Base-by-base conservation (phyloP, 2,113 vertebrate species). In the Alligator mississippiensis region DNA sequence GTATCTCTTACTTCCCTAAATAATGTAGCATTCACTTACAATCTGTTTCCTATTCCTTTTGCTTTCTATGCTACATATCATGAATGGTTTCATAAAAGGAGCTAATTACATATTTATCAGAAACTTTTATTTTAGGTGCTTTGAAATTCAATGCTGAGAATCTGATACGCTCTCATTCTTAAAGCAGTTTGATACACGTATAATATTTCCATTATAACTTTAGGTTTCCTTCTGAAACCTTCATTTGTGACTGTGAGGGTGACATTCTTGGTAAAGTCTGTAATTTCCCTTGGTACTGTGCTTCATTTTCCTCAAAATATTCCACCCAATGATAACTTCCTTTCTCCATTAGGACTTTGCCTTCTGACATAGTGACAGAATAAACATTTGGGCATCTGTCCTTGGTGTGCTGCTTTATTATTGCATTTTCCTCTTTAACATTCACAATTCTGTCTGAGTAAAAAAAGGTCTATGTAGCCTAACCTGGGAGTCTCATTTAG, bases 201-300 rank as follows among this genome's bases (percentile, higher is more conserved):
- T 77, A 57, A 58, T 74, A 21, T 25, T 76, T 85, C 47, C 30
- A 60, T 10, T 24, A 58, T 62, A 92, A 82, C 3, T 91, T 96
- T 62, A 88, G n/a, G 19, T 88, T 94, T 92, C 9, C 85, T n/a
- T 92, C 75, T 89, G 82, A 82, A 95, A 75, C 64, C 59, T 68
- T 95, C 58, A 87, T 93, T 92, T 79, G 66, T 79, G 79, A 68
- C 64, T 91, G 84, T 86, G 72, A 97, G 94, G 93, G 87, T 97
- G 94, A 97, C 95, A 96, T 96, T 96, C 84, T 82, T 91, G 76
- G 57, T 82, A 82, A 96, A 95, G 54, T 75, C 68, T 93, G 82
- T 95, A 93, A 97, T 97, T 97, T 97, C 97, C 97, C 97, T 94
- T 87, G 97, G 66, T 68, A 85, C 92, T 30, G 70, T 54, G 24